These are phyloP conservation scores for Batillaria attramentaria DNA, from an alignment of 1,140 invertebrate species.

Conservation along the genomic window DNA sequence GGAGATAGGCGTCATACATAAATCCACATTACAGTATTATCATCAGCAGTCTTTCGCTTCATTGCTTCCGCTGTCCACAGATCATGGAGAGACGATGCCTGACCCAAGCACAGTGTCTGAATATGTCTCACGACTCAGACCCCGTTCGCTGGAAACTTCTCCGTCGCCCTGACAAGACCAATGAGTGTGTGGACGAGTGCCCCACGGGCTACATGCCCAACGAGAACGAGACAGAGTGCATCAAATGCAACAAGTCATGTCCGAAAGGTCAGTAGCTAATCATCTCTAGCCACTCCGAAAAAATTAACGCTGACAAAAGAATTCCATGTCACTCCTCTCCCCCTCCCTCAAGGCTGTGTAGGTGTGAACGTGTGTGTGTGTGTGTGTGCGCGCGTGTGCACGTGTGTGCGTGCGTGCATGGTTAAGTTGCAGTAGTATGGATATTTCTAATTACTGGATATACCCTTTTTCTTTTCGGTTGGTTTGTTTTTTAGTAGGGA, in stretches of 20 bases:
- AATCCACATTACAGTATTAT: too few relatives aligned
- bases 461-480: too few relatives aligned
- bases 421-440: neutral
- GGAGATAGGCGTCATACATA: too few relatives aligned
- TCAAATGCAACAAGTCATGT: constrained; percentile 70
- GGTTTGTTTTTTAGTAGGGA: too few relatives aligned
- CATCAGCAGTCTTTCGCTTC: too few relatives aligned
- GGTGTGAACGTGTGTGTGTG: neutral
- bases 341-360: too few relatives aligned
- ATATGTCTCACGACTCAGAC: constrained; percentile 53
- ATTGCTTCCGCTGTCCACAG: too few relatives aligned
- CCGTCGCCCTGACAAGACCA: constrained; percentile 39
- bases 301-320: neutral
- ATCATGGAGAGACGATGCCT: constrained; percentile 85
- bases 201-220: constrained; percentile 81
- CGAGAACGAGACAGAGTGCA: constrained; percentile 61
- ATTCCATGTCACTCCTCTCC: neutral
- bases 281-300: neutral
- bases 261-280: constrained; percentile 70
- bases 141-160: constrained; percentile 37
- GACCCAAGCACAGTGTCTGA: constrained; percentile 80
- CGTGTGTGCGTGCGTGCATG: neutral
- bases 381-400: neutral
- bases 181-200: constrained; percentile 82
- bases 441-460: too few relatives aligned